Percentiles rank a stretch among this genome's conserved stretches.
These are phyloP conservation scores for Contarinia nasturtii DNA, from an alignment of 1,140 invertebrate species.

Conservation along the genomic window DNA sequence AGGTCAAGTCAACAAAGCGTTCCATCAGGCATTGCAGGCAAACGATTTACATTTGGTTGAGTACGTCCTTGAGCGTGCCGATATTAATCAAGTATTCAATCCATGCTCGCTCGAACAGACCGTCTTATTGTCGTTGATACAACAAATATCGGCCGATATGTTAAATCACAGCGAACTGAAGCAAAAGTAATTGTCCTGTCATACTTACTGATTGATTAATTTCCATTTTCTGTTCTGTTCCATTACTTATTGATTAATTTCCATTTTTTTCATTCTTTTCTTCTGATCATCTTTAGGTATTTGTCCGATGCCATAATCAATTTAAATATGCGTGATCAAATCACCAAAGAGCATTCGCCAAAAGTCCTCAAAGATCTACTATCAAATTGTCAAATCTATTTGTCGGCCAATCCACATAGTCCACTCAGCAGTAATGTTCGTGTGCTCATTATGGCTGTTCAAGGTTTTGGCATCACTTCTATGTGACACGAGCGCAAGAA, in stretches of 20 bases:
- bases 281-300: conserved; percentile 39
- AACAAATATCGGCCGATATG: conserved; percentile 79
- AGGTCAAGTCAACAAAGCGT: conserved; percentile 66
- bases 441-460: conserved; percentile 63
- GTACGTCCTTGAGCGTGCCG: conserved; percentile 62
- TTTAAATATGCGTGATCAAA: conserved; percentile 52
- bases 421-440: conserved; percentile 47
- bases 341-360: conserved; percentile 65
- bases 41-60: conserved; percentile 70
- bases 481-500: not conserved
- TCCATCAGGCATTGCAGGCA: conserved; percentile 74
- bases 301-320: conserved; percentile 73
- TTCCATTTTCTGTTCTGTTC: conserved; percentile 1
- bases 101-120: conserved; percentile 58
- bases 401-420: conserved; percentile 44
- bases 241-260: too few relatives aligned
- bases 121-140: conserved; percentile 76
- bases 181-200: too few relatives aligned
- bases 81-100: conserved; percentile 55
- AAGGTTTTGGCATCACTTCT: conserved; percentile 13
- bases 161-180: conserved; percentile 69
- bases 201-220: too few relatives aligned
- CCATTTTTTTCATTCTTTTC: conserved; percentile 6
- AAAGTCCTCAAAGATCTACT: conserved; percentile 56
- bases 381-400: conserved; percentile 50